phyloP scores from a whole-genome alignment of 1,140 invertebrate species.

The Euschistus heros region DNA sequence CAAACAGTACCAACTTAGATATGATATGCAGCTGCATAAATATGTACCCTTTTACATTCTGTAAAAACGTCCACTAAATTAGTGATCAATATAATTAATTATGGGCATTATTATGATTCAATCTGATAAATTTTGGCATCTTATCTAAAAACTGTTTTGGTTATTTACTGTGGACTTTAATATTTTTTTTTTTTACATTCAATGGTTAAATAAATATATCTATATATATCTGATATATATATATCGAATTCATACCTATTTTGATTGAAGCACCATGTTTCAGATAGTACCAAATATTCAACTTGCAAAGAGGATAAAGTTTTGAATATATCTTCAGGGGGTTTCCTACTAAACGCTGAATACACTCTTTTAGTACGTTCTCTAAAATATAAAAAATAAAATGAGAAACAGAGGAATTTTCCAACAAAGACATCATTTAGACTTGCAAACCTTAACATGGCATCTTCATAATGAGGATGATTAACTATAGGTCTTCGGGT shows the following conservation, averaged over 20 bases:
- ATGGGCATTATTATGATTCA: no score
- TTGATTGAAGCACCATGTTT: conserved; percentile 47
- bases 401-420: conserved; percentile 10
- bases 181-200: no score
- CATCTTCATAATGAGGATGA: conserved; percentile 75
- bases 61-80: no score
- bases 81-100: no score
- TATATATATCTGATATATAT: background rate
- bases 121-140: no score
- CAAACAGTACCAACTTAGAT: no score
- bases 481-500: conserved; percentile 65
- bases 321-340: conserved; percentile 44
- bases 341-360: conserved; percentile 50
- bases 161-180: no score
- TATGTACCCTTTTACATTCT: no score
- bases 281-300: conserved; percentile 52
- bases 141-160: no score
- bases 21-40: no score
- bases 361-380: conserved; percentile 57
- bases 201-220: no score
- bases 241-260: conserved; percentile 39
- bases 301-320: conserved; percentile 46
- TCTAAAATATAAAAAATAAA: conserved; percentile 38
- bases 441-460: conserved; percentile 45
- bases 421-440: background rate